Conservation (phyloP, 2,888 invertebrate genomes). For the Perithous albicinctus region DNA sequence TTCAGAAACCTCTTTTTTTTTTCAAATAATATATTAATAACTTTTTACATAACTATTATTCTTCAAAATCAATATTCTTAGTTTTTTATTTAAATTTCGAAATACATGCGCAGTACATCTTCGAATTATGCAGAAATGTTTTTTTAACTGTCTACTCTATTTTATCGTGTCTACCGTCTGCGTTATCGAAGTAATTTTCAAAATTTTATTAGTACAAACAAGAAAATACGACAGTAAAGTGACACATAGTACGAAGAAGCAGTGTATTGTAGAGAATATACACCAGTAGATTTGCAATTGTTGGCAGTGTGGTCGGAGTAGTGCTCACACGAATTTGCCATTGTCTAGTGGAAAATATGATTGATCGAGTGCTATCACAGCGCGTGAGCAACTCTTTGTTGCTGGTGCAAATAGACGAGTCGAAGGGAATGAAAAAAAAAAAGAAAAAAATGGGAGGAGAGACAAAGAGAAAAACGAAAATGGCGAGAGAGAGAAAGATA, state of each 20-base stretch:
- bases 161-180: constrained; percentile 31
- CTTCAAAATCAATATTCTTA: no score
- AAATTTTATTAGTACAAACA: neutral
- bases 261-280: neutral
- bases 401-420: constrained; percentile 53
- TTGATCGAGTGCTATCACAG: constrained; percentile 53
- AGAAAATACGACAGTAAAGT: constrained; percentile 5
- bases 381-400: constrained; percentile 59
- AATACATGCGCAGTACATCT: no score
- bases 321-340: constrained; percentile 37
- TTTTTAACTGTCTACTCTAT: constrained; percentile 11
- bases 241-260: neutral
- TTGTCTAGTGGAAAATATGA: constrained; percentile 52
- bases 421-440: constrained; percentile 51
- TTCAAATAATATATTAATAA: no score
- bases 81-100: no score
- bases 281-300: constrained; percentile 20
- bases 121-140: neutral
- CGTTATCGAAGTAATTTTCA: constrained; percentile 4
- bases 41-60: no score
- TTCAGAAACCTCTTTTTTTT: no score
- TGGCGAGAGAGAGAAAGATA: no score
- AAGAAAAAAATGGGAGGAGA: constrained; percentile 1
- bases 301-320: neutral
- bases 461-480: constrained; percentile 23